phyloP scores from a whole-genome alignment of 2,888 invertebrate species.

The Agonopterix alstromeriana region DNA sequence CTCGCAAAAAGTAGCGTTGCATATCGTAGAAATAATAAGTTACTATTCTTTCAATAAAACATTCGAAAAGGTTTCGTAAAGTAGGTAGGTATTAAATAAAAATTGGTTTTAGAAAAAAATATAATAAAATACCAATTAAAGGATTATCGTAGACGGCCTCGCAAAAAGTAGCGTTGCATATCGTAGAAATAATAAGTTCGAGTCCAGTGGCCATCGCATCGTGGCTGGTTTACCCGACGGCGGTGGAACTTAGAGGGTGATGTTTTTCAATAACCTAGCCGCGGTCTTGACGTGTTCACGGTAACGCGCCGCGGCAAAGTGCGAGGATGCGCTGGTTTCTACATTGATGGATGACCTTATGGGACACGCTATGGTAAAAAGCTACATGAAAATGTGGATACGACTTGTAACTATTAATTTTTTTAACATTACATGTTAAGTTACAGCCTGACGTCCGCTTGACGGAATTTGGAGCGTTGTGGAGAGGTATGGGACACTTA shows the following conservation, averaged over 20 bases:
- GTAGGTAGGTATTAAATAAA: too few relatives aligned
- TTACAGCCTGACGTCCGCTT: too few relatives aligned
- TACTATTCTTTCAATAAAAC: too few relatives aligned
- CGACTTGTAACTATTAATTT: neutral
- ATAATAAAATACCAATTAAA: constrained; percentile 21
- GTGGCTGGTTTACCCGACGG: neutral
- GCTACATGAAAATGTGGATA: constrained; percentile 27
- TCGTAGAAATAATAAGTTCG: constrained; percentile 55
- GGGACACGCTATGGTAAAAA: constrained; percentile 18
- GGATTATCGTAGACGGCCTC: constrained; percentile 45
- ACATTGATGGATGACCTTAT: neutral
- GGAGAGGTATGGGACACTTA: too few relatives aligned
- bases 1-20: constrained; percentile 60
- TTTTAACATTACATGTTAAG: too few relatives aligned
- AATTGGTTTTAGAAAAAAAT: too few relatives aligned
- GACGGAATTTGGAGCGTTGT: too few relatives aligned
- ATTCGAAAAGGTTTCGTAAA: too few relatives aligned
- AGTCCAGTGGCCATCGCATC: constrained; percentile 51
- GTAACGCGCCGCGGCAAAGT: constrained; percentile 5
- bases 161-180: constrained; percentile 64
- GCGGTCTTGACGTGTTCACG: neutral
- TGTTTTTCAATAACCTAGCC: neutral
- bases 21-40: constrained; percentile 48
- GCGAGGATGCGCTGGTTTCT: constrained; percentile 7
- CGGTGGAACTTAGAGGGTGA: neutral